phyloP scores from a whole-genome alignment of 2,797 vertebrate genomes.

The Myiotriccus ornatus region DNA sequence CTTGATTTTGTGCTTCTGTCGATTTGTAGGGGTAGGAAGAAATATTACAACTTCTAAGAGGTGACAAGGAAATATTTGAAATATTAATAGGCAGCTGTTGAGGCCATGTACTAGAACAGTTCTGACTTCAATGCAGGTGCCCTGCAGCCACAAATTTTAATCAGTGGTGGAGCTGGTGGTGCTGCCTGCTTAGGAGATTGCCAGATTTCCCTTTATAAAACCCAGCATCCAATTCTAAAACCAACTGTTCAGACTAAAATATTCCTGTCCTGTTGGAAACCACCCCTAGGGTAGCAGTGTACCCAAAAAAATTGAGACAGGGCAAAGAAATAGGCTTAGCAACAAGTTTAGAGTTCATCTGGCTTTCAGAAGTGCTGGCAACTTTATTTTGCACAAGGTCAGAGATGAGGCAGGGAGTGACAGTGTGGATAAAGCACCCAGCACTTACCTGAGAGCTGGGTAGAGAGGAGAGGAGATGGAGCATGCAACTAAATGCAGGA shows the following conservation, averaged over 20 bases:
- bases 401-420: not conserved
- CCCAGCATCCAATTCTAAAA: not conserved
- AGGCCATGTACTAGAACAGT: not conserved
- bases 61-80: not conserved
- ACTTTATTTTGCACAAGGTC: not conserved
- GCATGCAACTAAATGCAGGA: slow-evolving; percentile 82
- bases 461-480: slow-evolving; percentile 80
- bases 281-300: not conserved
- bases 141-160: not conserved
- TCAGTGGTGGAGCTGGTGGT: not conserved
- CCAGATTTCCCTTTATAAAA: not conserved
- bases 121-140: not conserved
- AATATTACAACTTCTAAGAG: not conserved
- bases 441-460: slow-evolving; percentile 85
- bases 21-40: not conserved
- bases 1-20: not conserved
- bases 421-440: not conserved
- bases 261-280: not conserved
- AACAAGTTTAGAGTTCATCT: not conserved
- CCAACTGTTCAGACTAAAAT: not conserved
- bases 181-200: not conserved
- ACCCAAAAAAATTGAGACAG: not conserved
- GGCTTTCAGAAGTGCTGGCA: not conserved
- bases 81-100: not conserved
- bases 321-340: not conserved